Evolutionary conservation across 1,140 invertebrate species (phyloP), one percentile per base, ranked within the genome.

Genomic region (Bursaphelenchus mucronatus): DNA sequence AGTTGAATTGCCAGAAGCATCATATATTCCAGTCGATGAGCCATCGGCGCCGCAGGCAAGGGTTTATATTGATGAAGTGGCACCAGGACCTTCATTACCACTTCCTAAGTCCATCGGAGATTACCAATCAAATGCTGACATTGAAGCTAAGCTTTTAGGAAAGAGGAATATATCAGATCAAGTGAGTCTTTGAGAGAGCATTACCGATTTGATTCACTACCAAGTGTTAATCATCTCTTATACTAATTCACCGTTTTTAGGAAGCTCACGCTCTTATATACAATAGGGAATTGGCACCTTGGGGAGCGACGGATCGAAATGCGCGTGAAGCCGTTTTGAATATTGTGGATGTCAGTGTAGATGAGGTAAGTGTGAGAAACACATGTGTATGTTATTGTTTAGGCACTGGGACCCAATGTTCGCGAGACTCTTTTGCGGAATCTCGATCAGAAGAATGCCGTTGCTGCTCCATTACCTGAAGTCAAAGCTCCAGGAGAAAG

Each of bases 321-420:
- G 70, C 70, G 13, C 45, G 50, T 17, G 74, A 71, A 45, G 70
- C 70, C 19, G 74, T 75, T n/a, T 50, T 21, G 39, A 66, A 64
- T 46, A 67, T 71, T 7, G 43, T 74, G 17, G 70, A 71, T 40
- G 70, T 71, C 44, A 71, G 58, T 30, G 70, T 71, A 21, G 70
- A 71, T 63, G 45, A 61, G 68, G 66, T 67, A 21, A 56, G 8
- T 15, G 19, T 41, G 10, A 7, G 15, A 1, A 30, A 13, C 21
- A 59, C 1, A 7, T 13, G 17, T 39, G 30, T 63, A 39, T 39
- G 45, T 72, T 57, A 10, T 47, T 45, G 0, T 67, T 64, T 61
- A 44, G 56, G 67, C 71, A 41, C 49, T 75, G 8, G 74, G 74
- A 8, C 74, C 74, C 21, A 72, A 75, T 71, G 62, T 75, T 13